phyloP scores from a whole-genome alignment of 2,888 invertebrate genomes.

The Dolomedes plantarius region DNA sequence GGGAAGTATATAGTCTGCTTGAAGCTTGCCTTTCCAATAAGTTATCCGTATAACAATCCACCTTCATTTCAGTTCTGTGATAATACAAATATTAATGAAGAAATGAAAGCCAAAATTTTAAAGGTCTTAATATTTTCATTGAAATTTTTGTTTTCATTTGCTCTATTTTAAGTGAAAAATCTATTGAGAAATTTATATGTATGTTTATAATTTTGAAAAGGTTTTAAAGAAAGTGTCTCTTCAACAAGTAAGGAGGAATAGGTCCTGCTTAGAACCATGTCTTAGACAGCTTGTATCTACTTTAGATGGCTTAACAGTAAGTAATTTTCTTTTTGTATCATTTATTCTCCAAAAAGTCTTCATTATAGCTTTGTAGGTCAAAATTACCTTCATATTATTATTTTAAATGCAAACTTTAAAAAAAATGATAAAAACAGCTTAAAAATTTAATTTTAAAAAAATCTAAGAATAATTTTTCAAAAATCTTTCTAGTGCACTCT shows the following conservation, averaged over 20 bases:
- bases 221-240: constrained; percentile 77
- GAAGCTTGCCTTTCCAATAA: constrained; percentile 83
- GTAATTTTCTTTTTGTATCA: too few relatives aligned
- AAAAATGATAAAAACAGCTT: too few relatives aligned
- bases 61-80: constrained; percentile 83
- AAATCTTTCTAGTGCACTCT: too few relatives aligned
- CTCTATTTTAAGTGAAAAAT: not conserved
- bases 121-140: constrained; percentile 79
- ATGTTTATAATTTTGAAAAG: constrained; percentile 32
- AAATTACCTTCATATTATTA: too few relatives aligned
- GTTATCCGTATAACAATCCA: constrained; percentile 84
- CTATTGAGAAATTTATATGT: too few relatives aligned
- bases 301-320: constrained; percentile 78
- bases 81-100: constrained; percentile 84
- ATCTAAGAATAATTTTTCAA: too few relatives aligned
- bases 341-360: too few relatives aligned
- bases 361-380: too few relatives aligned
- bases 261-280: constrained; percentile 92
- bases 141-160: not conserved
- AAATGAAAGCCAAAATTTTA: constrained; percentile 84
- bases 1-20: constrained; percentile 79
- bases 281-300: constrained; percentile 83
- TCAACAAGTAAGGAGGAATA: constrained; percentile 88
- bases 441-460: too few relatives aligned
- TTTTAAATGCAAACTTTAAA: too few relatives aligned